Base-by-base conservation (phyloP, 2,888 invertebrate species). In the Linnaemya vulpina region DNA sequence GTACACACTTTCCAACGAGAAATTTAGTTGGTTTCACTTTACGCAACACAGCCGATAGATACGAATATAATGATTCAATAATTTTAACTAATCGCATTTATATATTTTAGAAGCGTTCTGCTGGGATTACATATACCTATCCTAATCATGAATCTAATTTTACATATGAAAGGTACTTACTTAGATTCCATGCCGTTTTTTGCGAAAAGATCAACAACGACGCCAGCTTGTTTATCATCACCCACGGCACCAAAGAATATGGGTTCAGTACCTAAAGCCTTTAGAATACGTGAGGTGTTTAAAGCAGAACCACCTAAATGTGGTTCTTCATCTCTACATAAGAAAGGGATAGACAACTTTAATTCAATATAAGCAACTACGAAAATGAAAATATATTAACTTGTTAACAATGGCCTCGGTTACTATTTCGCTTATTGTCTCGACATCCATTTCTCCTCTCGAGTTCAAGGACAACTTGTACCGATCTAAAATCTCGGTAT, bases 171-270 rank as follows among this genome's bases (percentile, higher is more conserved):
- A 46, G 1, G 8, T 51, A 75, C 78, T 82, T 43, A 81, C 87
- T 87, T 88, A 11, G 93, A 90, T 74, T 91, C 89, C 35, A 94
- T 93, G 38, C 93, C 93, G 17, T 90, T 90, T 43, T 91, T 89
- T 63, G 90, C 87, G 17, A 94, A 88, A 38, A 93, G 89, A 9
- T 90, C 87, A 78, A 90, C 90, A 60, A 94, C 88, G 67, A 90
- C 89, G 81, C 90, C 89, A 2, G 93, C 94, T 62, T 91, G 90
- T 63, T 91, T 88, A 87, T 94, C 94, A 51, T 91, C 89, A 0
- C 94, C 94, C 43, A 94, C 91, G 11, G 93, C 92, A 1, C 94
- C 94, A 87, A 94, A 93, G 88, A 94, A 93, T 22, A 92, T 80
- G 3, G 93, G 87, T 89, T 93, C 93, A 87, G 89, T 91, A 83